phyloP scores from a whole-genome alignment of 2,797 vertebrate species.

The Stomatorhinus walkeri region DNA sequence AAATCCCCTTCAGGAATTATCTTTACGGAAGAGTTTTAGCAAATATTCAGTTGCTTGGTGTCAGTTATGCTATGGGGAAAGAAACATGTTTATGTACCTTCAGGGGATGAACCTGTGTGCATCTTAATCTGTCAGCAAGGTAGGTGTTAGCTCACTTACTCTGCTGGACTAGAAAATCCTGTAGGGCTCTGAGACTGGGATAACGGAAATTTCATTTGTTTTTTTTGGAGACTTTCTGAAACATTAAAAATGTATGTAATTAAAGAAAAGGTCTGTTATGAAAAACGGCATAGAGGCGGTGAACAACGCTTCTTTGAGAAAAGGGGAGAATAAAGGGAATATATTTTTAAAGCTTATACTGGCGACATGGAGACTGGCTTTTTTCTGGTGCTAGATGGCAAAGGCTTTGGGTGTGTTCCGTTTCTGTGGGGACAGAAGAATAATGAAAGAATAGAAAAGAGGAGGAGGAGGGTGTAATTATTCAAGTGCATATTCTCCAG shows the following conservation, averaged over 20 bases:
- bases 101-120: background rate
- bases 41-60: background rate
- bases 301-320: background rate
- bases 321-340: background rate
- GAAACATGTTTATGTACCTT: conserved; percentile 13
- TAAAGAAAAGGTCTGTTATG: background rate
- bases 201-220: background rate
- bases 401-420: background rate
- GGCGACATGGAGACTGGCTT: background rate
- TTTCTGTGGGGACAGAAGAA: background rate
- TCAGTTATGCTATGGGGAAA: conserved; percentile 1
- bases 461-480: background rate
- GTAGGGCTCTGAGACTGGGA: background rate
- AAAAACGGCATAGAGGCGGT: background rate
- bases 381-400: background rate
- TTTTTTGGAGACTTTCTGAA: background rate
- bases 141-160: background rate
- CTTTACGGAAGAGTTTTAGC: background rate
- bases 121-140: conserved; percentile 16
- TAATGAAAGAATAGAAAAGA: background rate
- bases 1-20: background rate
- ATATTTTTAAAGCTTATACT: background rate
- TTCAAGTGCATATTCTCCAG: background rate
- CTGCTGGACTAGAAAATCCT: background rate
- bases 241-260: background rate